These are phyloP conservation scores for Pheosia gnoma DNA, from an alignment of 2,888 invertebrate species.

Conservation along the genomic window DNA sequence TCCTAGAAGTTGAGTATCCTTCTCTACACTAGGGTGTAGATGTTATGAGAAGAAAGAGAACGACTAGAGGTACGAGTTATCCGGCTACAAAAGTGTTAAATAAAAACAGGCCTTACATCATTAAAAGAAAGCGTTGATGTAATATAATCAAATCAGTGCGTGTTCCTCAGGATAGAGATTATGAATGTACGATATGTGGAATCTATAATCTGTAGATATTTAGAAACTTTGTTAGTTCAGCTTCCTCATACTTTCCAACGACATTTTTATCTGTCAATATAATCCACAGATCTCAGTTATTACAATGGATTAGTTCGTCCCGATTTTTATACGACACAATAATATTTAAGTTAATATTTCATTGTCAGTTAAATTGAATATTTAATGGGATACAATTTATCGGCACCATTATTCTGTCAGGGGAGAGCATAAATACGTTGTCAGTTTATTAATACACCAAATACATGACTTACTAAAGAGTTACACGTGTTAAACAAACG, in stretches of 20 bases:
- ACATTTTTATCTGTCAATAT: not conserved
- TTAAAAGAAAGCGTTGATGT: no score
- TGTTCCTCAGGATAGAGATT: no score
- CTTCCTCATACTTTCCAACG: not conserved
- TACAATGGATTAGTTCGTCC: conserved; percentile 12
- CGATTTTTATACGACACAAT: conserved; percentile 31
- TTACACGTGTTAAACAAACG: conserved; percentile 62
- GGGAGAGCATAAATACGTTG: conserved; percentile 70
- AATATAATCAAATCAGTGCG: no score
- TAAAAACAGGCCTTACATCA: no score
- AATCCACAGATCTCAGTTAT: not conserved
- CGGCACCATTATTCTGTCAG: conserved; percentile 62
- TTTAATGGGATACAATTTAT: conserved; percentile 69
- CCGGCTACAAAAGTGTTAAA: no score
- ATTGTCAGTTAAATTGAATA: conserved; percentile 46
- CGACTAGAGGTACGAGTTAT: no score
- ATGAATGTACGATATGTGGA: no score
- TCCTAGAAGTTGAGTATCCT: no score
- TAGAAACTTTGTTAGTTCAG: not conserved
- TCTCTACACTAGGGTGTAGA: no score
- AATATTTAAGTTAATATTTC: conserved; percentile 43
- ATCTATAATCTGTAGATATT: not conserved
- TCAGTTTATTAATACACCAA: conserved; percentile 69
- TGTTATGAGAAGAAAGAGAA: no score
- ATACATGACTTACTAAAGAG: conserved; percentile 55